A percentile compares a stretch with the other conserved stretches of the same genome.
These are phyloP conservation scores for Amblyopsis rosae DNA, from an alignment of 2,113 vertebrate species.

Conservation along the genomic window DNA sequence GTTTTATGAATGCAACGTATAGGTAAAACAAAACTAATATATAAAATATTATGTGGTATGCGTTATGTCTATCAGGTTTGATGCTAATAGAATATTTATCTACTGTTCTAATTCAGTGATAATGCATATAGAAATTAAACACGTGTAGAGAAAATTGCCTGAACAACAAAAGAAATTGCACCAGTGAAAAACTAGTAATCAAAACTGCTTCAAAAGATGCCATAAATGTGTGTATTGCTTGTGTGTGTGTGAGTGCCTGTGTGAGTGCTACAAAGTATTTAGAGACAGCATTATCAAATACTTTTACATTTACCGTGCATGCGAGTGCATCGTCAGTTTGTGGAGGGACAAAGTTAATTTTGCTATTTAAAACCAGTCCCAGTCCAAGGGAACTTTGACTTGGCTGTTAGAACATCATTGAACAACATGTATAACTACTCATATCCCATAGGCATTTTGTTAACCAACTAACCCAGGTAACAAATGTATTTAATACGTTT, in stretches of 20 bases:
- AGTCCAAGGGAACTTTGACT: no score
- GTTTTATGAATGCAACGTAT: slow-evolving; percentile 34
- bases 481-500: no score
- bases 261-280: slow-evolving; percentile 30
- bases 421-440: no score
- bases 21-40: slow-evolving; percentile 2
- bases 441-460: no score
- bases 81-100: slow-evolving; percentile 62
- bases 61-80: slow-evolving; percentile 44
- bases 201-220: slow-evolving; percentile 39
- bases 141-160: slow-evolving; percentile 28
- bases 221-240: slow-evolving; percentile 9
- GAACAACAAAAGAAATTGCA: slow-evolving; percentile 40
- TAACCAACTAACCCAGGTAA: no score
- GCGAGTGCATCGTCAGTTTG: no score
- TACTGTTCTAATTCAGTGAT: slow-evolving; percentile 65
- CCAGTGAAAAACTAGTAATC: slow-evolving; percentile 26
- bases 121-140: slow-evolving; percentile 50
- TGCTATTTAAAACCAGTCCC: not conserved
- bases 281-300: slow-evolving; percentile 41
- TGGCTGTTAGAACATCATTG: no score
- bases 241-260: slow-evolving; percentile 13
- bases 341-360: not conserved
- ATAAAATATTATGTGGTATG: slow-evolving; percentile 35
- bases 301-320: slow-evolving; percentile 29